These are phyloP conservation scores for Trichopria drosophilae DNA, from an alignment of 2,888 invertebrate species.

Conservation along the genomic window DNA sequence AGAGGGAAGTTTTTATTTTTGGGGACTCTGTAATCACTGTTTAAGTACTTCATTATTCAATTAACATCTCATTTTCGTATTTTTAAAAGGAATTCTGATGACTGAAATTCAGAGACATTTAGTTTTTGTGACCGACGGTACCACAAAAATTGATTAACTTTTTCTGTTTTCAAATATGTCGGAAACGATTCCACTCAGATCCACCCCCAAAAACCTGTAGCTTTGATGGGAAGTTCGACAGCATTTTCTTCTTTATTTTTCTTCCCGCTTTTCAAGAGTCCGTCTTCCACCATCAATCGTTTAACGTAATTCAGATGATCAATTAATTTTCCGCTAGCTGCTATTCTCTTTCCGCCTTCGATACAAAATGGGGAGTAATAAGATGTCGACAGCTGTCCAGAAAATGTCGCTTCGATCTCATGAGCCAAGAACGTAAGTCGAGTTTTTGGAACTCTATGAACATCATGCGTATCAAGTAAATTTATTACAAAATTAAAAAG, in stretches of 20 bases:
- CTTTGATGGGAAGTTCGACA: neutral
- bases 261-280: neutral
- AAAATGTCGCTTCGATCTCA: conserved; percentile 1
- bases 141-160: too few relatives aligned
- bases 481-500: too few relatives aligned
- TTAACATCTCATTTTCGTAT: too few relatives aligned
- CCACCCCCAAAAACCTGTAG: conserved; percentile 1
- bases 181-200: too few relatives aligned
- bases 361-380: conserved; percentile 7
- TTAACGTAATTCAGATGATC: conserved; percentile 2
- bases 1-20: too few relatives aligned
- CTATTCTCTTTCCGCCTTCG: neutral
- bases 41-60: too few relatives aligned
- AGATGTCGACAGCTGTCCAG: conserved; percentile 2
- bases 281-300: neutral
- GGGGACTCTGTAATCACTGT: too few relatives aligned
- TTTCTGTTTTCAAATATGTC: too few relatives aligned
- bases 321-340: neutral
- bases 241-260: neutral
- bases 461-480: too few relatives aligned
- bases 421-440: neutral
- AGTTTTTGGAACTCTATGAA: conserved; percentile 6
- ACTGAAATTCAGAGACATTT: too few relatives aligned
- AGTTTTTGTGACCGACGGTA: too few relatives aligned
- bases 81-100: too few relatives aligned